Evolutionary conservation across 2,113 vertebrate species (phyloP).

Genomic region (Numida meleagris): DNA sequence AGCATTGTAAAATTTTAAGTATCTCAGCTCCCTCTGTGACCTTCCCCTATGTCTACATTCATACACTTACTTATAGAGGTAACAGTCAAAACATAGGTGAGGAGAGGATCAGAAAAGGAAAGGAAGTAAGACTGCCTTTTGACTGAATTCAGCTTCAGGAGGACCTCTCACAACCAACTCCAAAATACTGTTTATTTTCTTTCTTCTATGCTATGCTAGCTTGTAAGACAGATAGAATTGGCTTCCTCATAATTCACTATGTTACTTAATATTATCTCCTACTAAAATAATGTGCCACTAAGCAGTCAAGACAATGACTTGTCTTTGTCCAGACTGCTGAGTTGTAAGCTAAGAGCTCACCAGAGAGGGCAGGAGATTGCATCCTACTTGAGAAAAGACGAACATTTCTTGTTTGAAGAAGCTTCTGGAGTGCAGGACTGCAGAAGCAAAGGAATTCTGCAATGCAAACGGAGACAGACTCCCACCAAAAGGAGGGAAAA

Average conservation of each 20-base stretch:
- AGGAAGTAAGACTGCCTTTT: not conserved
- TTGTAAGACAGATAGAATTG: not conserved
- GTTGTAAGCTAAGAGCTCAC: not conserved
- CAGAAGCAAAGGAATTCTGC: not conserved
- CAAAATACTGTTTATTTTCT: not conserved
- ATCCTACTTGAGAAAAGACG: not conserved
- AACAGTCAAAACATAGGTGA: not conserved
- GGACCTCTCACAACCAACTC: not conserved
- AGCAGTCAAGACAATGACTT: not conserved
- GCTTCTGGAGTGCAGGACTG: not conserved
- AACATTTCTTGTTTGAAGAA: not conserved
- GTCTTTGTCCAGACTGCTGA: not conserved
- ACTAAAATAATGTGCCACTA: not conserved
- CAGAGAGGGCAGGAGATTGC: not conserved
- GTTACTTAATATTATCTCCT: not conserved
- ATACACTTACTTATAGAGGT: not conserved
- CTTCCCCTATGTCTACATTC: not conserved
- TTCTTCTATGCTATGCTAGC: not conserved
- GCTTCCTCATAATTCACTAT: not conserved
- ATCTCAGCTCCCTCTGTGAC: not conserved
- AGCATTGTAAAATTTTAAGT: not conserved
- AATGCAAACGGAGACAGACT: not conserved
- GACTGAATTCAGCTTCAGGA: not conserved
- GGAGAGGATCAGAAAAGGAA: not conserved
- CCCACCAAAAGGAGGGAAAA: not conserved